Percentiles rank a stretch among this genome's conserved stretches.
phyloP scores from a whole-genome alignment of 2,888 invertebrate species.

The Bombylius discolor region DNA sequence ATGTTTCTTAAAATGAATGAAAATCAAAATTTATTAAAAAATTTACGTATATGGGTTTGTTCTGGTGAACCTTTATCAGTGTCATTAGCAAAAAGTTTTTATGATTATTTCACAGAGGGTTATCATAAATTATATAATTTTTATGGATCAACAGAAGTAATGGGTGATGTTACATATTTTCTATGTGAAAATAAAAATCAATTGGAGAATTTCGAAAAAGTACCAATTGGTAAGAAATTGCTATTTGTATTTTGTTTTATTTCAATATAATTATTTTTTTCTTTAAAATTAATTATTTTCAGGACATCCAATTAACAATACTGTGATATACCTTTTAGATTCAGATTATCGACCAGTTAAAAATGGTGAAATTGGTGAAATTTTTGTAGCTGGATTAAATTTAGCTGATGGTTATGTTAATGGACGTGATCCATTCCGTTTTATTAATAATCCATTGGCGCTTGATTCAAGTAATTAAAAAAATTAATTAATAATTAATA shows the following conservation, averaged over 20 bases:
- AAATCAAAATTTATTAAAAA: constrained; percentile 42
- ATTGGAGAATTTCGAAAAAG: constrained; percentile 48
- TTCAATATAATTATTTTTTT: neutral
- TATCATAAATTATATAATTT: constrained; percentile 65
- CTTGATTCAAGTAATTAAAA: constrained; percentile 42
- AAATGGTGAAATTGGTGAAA: constrained; percentile 63
- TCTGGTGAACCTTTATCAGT: constrained; percentile 72
- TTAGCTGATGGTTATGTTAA: constrained; percentile 71
- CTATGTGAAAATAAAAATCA: constrained; percentile 49
- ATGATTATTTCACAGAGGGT: constrained; percentile 54
- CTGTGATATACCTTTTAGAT: constrained; percentile 66
- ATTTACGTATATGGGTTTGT: constrained; percentile 68
- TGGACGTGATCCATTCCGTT: constrained; percentile 57
- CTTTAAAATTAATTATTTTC: constrained; percentile 12
- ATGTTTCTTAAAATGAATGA: constrained; percentile 55
- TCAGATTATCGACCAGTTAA: constrained; percentile 57
- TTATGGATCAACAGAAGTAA: constrained; percentile 83
- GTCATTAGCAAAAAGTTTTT: constrained; percentile 60
- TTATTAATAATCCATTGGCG: constrained; percentile 61
- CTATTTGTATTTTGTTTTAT: neutral
- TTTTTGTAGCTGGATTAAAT: constrained; percentile 69
- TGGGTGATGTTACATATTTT: constrained; percentile 80
- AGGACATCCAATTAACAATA: constrained; percentile 70
- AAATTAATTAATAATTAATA: neutral
- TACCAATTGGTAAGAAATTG: constrained; percentile 61